phyloP scores from a whole-genome alignment of 2,113 vertebrate species.

The Eolophus roseicapilla region DNA sequence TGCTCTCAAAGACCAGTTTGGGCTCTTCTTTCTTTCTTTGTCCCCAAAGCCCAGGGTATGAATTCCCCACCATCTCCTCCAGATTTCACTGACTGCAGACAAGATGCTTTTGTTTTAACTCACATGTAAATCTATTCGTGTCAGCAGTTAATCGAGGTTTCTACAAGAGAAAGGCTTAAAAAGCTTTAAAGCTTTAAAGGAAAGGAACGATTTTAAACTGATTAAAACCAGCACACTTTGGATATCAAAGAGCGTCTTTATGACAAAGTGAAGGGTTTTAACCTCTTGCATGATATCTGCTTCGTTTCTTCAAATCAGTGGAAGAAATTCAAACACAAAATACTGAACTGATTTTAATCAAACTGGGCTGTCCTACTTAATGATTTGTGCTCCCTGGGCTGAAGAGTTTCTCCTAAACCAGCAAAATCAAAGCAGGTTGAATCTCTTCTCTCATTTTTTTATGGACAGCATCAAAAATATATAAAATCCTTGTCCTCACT shows the following conservation, averaged over 20 bases:
- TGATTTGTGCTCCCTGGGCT: not conserved
- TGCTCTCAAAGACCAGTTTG: not conserved
- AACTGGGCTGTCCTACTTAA: not conserved
- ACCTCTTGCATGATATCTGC: not conserved
- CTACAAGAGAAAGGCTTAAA: not conserved
- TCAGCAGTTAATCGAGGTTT: not conserved
- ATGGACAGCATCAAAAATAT: not conserved
- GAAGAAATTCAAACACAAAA: not conserved
- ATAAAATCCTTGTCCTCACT: not conserved
- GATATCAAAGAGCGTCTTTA: not conserved
- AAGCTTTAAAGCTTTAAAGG: not conserved
- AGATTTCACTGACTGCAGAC: not conserved
- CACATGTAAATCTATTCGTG: not conserved
- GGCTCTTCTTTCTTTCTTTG: not conserved
- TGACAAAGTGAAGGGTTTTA: not conserved
- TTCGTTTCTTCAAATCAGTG: not conserved
- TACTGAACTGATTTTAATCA: not conserved
- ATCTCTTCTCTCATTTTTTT: not conserved
- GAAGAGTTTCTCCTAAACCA: not conserved
- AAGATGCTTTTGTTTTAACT: not conserved
- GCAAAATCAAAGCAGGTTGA: not conserved
- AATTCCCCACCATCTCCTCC: not conserved
- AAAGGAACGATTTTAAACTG: not conserved
- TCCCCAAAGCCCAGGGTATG: not conserved
- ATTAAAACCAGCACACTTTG: not conserved